Percentiles rank a stretch among this genome's conserved stretches.
Evolutionary conservation across 2,888 invertebrate genomes (phyloP).

Genomic region (Dendrolimus houi): DNA sequence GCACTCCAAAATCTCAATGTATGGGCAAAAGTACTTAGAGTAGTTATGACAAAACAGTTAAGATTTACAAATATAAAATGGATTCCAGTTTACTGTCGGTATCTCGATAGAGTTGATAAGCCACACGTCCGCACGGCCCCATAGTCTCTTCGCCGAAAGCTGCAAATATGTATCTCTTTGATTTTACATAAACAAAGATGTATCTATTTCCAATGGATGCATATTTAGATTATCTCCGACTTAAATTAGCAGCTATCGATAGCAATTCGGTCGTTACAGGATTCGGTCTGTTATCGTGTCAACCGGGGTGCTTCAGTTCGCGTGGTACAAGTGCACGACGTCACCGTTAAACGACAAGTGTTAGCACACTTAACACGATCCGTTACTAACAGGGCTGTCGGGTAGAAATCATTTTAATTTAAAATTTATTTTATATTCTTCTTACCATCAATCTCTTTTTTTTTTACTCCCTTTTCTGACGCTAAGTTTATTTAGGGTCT

Average conservation of each 20-base stretch:
- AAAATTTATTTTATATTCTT: no score
- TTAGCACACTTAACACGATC: conserved; percentile 10
- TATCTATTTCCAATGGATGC: background rate
- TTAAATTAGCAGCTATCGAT: background rate
- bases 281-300: background rate
- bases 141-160: background rate
- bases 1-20: no score
- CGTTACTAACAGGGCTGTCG: conserved; percentile 8
- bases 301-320: background rate
- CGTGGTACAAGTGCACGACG: background rate
- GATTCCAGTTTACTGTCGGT: no score
- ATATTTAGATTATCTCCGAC: background rate
- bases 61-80: no score
- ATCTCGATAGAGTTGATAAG: no score
- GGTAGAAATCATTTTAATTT: no score
- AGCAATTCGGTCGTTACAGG: background rate
- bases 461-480: no score
- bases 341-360: conserved; percentile 10
- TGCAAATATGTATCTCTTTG: background rate
- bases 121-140: no score
- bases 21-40: no score
- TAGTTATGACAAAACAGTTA: no score
- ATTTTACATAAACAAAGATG: background rate
- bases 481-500: no score
- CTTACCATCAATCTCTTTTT: no score